Base-by-base conservation (phyloP, 2,113 vertebrate genomes). In the Hyla sarda region DNA sequence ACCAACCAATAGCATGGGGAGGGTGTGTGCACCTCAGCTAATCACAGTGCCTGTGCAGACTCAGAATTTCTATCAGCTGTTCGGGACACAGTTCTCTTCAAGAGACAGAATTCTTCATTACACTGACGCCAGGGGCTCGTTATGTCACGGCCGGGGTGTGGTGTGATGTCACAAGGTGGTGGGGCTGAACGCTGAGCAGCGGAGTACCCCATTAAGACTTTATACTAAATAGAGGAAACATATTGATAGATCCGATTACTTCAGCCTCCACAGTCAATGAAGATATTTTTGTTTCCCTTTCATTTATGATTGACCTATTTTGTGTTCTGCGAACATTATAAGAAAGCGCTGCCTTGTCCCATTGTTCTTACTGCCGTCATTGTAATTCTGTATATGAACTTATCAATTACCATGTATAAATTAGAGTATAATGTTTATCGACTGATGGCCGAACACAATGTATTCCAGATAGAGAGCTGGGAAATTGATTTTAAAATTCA, bases 401-500 rank as follows among this genome's bases (percentile, higher is more conserved):
- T 17, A 30, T 30, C 25, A 7, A 13, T 52, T 45, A 45, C 48
- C 50, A 16, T 45, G 1, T 34, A 25, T 12, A 56, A 65, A 62
- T 81, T 45, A 45, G 19, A 65, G 32, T 52, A 80, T 37, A 32
- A 37, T 80, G 25, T 52, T 50, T 76, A 54, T 77, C 30, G 25
- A 32, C 25, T 32, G 13, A 54, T 21, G 16, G n/a, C 67, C 37
- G 41, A 71, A 71, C 19, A 41, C 34, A 71, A 19, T 32, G 25
- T 30, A 32, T 32, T 77, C 32, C 48, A 77, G 48, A 28, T 54
- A 77, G 28, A 77, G 28, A 81, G 78, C 34, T 30, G 10, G 17
- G 72, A 21, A 72, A 86, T 80, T 72, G 62, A 71, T 80, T 56
- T 85, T 71, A 54, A 86, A 72, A 80, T 80, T 37, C 76, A 58